These are phyloP conservation scores for Ladona fulva DNA, from an alignment of 1,140 invertebrate genomes.

Conservation along the genomic window DNA sequence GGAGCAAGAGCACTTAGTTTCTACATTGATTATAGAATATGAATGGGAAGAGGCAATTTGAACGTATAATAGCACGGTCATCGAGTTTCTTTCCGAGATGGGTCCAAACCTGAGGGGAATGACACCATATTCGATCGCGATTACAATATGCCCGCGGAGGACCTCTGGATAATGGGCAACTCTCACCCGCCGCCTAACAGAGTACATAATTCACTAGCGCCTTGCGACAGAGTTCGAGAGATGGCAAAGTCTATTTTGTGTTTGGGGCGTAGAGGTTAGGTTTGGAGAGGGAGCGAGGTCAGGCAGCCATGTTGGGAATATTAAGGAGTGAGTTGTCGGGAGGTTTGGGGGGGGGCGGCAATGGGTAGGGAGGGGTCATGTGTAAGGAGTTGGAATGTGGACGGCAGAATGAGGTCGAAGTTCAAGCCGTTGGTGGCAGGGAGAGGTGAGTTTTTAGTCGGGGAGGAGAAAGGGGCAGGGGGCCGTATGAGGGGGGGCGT, in stretches of 20 bases:
- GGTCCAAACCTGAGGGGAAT: too few relatives aligned
- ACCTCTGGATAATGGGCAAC: too few relatives aligned
- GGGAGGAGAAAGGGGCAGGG: background rate
- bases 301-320: background rate
- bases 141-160: too few relatives aligned
- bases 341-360: background rate
- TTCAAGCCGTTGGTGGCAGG: background rate
- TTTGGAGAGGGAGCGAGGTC: background rate
- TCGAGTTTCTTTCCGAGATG: too few relatives aligned
- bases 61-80: too few relatives aligned
- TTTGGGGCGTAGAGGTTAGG: background rate
- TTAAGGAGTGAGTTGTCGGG: background rate
- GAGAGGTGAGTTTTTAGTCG: background rate
- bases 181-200: background rate
- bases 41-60: too few relatives aligned
- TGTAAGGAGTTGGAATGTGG: slow-evolving; percentile 2
- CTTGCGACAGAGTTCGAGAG: background rate
- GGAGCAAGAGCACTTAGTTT: too few relatives aligned
- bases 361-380: background rate
- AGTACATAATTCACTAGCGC: background rate
- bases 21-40: too few relatives aligned
- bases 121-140: too few relatives aligned
- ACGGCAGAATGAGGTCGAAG: background rate
- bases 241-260: background rate
- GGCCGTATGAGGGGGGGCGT: background rate